These are phyloP conservation scores for Clivina fossor DNA, from an alignment of 2,888 invertebrate species.

Conservation along the genomic window DNA sequence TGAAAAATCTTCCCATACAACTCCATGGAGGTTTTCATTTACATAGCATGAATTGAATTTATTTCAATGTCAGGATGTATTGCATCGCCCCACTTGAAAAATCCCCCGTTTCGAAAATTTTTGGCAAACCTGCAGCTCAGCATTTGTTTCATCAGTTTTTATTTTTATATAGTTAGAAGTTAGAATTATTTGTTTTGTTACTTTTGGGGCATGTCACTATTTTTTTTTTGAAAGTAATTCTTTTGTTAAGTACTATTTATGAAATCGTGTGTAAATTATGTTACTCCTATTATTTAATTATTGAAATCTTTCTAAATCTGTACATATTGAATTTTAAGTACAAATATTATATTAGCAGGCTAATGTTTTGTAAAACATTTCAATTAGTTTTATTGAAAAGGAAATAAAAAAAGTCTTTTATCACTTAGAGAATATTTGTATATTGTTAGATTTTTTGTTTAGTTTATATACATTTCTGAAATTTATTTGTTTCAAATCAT, in stretches of 20 bases:
- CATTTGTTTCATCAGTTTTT: constrained; percentile 4
- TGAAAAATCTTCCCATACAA: constrained; percentile 40
- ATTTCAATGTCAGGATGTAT: constrained; percentile 5
- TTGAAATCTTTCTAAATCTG: neutral
- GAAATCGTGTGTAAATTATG: neutral
- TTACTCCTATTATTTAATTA: too few relatives aligned
- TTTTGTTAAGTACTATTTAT: neutral
- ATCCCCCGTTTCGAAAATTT: neutral
- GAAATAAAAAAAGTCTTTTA: too few relatives aligned
- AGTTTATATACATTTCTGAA: too few relatives aligned
- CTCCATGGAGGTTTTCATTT: constrained; percentile 34
- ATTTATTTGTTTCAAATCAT: too few relatives aligned
- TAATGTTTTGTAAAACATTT: neutral
- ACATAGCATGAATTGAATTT: constrained; percentile 25
- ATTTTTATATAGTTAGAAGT: constrained; percentile 5
- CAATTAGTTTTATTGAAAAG: neutral
- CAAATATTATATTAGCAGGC: neutral
- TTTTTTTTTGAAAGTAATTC: neutral
- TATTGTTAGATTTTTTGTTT: too few relatives aligned
- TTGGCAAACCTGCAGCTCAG: neutral
- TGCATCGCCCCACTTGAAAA: constrained; percentile 11
- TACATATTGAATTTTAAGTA: neutral
- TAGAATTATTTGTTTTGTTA: too few relatives aligned
- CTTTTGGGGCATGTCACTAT: too few relatives aligned
- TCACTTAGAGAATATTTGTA: too few relatives aligned